phyloP scores from a whole-genome alignment of 2,113 vertebrate genomes.

The Willisornis vidua region DNA sequence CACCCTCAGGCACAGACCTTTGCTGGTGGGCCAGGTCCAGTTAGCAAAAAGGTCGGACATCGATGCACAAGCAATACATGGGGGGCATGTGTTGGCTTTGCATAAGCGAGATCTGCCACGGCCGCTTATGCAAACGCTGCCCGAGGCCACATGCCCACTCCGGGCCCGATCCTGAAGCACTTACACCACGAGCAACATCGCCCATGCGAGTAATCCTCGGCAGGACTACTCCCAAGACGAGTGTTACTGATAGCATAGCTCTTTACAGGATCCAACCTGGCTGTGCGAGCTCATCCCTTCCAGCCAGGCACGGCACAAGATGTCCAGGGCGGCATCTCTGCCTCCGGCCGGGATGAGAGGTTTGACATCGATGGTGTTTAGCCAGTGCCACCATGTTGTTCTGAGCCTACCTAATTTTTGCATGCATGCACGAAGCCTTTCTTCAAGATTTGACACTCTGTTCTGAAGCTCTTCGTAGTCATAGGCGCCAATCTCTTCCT shows the following conservation, averaged over 20 bases:
- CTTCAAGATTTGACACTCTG: conserved; percentile 99
- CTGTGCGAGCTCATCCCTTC: not conserved
- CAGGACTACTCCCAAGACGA: not conserved
- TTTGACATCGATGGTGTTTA: not conserved
- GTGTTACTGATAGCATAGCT: not conserved
- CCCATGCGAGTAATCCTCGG: not conserved
- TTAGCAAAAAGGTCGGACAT: not conserved
- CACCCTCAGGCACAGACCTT: not conserved
- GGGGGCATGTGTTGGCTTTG: conserved; percentile 21
- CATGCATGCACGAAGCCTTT: conserved; percentile 99
- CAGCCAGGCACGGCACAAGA: conserved; percentile 24
- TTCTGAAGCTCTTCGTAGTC: conserved; percentile 99
- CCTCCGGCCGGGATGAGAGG: conserved; percentile 30
- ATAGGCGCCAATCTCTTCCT: conserved; percentile 98
- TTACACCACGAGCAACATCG: not conserved
- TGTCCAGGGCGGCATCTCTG: conserved; percentile 61
- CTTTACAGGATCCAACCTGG: conserved; percentile 25
- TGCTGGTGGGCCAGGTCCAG: not conserved
- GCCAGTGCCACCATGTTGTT: conserved; percentile 67
- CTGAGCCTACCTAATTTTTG: conserved; percentile 99
- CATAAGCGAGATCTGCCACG: not conserved
- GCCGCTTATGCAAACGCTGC: conserved; percentile 35
- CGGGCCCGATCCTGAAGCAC: conserved; percentile 30
- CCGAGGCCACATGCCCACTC: not conserved
- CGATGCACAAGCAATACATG: not conserved